Evolutionary conservation across 2,797 vertebrate species (phyloP).

Genomic region (Notolabrus celidotus): DNA sequence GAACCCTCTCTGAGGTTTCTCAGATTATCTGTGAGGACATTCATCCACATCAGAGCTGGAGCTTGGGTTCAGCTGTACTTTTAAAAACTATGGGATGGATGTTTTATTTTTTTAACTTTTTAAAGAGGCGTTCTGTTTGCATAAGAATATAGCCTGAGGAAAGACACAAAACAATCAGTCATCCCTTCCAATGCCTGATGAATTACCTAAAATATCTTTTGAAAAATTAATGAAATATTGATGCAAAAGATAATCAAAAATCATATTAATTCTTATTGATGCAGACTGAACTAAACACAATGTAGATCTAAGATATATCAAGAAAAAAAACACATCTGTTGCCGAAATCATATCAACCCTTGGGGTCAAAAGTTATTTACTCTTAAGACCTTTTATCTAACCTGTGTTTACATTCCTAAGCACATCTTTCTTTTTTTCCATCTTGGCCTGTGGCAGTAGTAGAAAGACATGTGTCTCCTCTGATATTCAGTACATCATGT

Average conservation of each 20-base stretch:
- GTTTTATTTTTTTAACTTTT: constrained; percentile 37
- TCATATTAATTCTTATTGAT: not conserved
- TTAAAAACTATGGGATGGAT: constrained; percentile 37
- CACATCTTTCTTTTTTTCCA: not conserved
- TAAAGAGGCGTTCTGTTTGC: constrained; percentile 36
- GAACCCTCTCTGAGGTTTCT: constrained; percentile 62
- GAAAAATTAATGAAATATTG: no score
- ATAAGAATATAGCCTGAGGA: constrained; percentile 13
- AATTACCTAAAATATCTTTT: not conserved
- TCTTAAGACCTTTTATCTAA: not conserved
- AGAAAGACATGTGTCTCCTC: not conserved
- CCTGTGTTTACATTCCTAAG: not conserved
- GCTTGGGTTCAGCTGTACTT: constrained; percentile 50
- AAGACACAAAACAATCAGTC: constrained; percentile 12
- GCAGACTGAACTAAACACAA: not conserved
- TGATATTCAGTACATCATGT: not conserved
- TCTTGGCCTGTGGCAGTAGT: not conserved
- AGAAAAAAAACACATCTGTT: not conserved
- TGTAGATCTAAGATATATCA: not conserved
- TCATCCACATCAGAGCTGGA: constrained; percentile 62
- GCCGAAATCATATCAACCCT: no score
- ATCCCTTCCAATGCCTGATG: not conserved
- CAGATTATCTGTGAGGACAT: constrained; percentile 66
- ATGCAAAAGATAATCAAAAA: no score
- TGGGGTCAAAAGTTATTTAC: not conserved